These are phyloP conservation scores for Drosophila prolongata DNA, from an alignment of 2,888 invertebrate species.

Conservation along the genomic window DNA sequence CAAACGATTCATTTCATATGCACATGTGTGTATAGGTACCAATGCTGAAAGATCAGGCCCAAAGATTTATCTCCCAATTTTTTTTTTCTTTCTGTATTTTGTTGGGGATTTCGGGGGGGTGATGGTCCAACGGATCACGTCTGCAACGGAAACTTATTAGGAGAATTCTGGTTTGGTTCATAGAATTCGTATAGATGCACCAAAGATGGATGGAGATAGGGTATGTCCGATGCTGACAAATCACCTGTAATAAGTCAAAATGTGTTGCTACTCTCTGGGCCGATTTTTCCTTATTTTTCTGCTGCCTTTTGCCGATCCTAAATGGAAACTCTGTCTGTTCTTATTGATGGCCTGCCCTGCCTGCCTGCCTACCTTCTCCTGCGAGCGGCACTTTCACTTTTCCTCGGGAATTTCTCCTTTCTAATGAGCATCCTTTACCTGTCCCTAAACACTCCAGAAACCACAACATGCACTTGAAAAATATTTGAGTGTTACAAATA, in stretches of 20 bases:
- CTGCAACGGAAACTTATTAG: constrained; percentile 39
- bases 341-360: constrained; percentile 30
- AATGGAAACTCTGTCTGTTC: constrained; percentile 2
- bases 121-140: constrained; percentile 25
- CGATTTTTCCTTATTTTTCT: constrained; percentile 15
- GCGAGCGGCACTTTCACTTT: constrained; percentile 73
- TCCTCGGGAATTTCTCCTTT: constrained; percentile 3
- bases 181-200: constrained; percentile 51
- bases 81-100: background rate
- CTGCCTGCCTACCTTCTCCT: constrained; percentile 10
- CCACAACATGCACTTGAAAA: background rate
- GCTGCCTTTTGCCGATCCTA: constrained; percentile 3
- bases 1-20: constrained; percentile 82
- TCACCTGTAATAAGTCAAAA: constrained; percentile 82
- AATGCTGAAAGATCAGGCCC: constrained; percentile 20
- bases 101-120: background rate
- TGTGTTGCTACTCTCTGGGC: constrained; percentile 51
- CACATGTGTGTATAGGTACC: constrained; percentile 11
- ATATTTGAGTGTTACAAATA: too few relatives aligned
- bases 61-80: constrained; percentile 30
- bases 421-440: constrained; percentile 79
- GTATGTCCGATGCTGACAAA: constrained; percentile 84
- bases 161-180: constrained; percentile 52
- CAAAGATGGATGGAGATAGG: constrained; percentile 54
- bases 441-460: constrained; percentile 8